These are phyloP conservation scores for Emys orbicularis DNA, from an alignment of 2,797 vertebrate species.

Conservation along the genomic window DNA sequence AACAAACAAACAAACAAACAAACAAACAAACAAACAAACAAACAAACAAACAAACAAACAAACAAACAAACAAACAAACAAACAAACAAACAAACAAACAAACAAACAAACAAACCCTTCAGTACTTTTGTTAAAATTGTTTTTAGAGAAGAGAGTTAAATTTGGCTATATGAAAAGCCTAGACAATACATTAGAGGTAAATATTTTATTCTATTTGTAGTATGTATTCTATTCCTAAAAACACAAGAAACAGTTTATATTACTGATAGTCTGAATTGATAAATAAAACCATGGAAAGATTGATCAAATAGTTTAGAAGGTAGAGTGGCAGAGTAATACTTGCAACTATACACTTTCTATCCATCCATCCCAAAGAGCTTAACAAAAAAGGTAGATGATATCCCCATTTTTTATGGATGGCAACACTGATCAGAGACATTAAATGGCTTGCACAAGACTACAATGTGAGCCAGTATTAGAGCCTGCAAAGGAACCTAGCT, in stretches of 20 bases:
- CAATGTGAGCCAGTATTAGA: neutral
- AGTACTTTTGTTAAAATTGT: neutral
- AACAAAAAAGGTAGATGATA: neutral
- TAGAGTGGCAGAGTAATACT: neutral
- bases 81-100: neutral
- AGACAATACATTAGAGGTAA: neutral
- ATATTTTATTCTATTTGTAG: neutral
- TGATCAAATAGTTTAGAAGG: neutral
- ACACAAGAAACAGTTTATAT: neutral
- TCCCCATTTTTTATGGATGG: neutral
- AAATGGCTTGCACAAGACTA: neutral
- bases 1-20: too few species aligned
- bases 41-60: too few species aligned
- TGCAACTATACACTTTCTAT: neutral
- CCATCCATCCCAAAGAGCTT: too few species aligned
- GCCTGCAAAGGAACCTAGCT: neutral
- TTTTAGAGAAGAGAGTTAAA: neutral
- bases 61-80: neutral
- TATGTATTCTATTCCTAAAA: neutral
- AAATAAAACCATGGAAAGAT: neutral
- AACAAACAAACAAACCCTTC: too few species aligned
- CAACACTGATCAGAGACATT: neutral
- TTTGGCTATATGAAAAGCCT: neutral
- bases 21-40: neutral
- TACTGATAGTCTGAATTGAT: neutral